Evolutionary conservation across 2,888 invertebrate species (phyloP), one percentile per base, ranked within the genome.

Genomic region (Eulithis prunata): DNA sequence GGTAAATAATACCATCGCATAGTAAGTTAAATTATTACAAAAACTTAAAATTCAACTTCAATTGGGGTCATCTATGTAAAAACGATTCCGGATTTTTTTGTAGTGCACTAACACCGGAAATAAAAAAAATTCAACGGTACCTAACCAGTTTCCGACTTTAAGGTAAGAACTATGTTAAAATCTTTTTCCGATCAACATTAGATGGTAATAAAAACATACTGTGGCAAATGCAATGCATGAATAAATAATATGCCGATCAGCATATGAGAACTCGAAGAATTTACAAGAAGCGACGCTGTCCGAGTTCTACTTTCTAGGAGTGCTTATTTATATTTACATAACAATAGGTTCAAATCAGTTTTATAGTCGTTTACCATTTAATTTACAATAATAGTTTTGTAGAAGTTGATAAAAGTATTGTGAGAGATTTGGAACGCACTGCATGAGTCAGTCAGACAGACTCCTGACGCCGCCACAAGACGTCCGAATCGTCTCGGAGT

Each of bases 361-460:
- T 46, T 7, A 45, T 43, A 28, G 46, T 6, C 32, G 53, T 45
- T 53, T 57, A 62, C 45, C 12, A 56, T 57, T 52, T 43, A 11
- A 54, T 36, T 49, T 13, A 55, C 36, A 43, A 45, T 12, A 28
- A 51, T 58, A 62, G 52, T 60, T 47, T 53, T 43, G 51, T 47
- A 56, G 45, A 46, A n/a, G 21, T 12, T 52, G 43, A 14, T 46
- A 6, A 6, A 11, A 41, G 41, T 41, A 32, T 32, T 32, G 41
- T 61, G 53, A 46, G 54, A 52, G 53, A 5, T 57, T 68, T 55
- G 61, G 57, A 64, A 41, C 61, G 52, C 47, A 66, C 51, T 53
- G 68, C 45, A 71, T 80, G 80, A 79, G 74, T 79, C 80, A 79
- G 74, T 79, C 80, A 80, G 70, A 63, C 73, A 66, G 71, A 71